Conservation (phyloP, 2,888 invertebrate species). For the Melieria picta region DNA sequence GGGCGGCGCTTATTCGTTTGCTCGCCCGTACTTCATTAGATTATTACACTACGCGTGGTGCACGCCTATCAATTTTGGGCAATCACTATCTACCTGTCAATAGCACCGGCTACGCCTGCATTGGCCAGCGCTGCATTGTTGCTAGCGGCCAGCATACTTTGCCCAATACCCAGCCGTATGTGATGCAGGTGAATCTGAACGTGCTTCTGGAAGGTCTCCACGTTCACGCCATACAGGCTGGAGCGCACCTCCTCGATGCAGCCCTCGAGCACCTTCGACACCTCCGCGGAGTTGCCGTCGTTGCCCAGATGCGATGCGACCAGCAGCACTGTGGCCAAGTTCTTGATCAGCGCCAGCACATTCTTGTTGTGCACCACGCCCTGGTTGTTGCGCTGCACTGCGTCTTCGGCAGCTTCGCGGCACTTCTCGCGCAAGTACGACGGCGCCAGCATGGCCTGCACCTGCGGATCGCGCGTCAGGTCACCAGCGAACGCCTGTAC, state of each 20-base stretch:
- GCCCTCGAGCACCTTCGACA: constrained; percentile 91
- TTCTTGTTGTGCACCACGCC: constrained; percentile 71
- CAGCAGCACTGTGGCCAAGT: constrained; percentile 85
- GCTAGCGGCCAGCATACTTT: constrained; percentile 48
- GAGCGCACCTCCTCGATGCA: constrained; percentile 88
- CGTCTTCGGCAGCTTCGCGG: constrained; percentile 82
- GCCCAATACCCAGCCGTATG: constrained; percentile 59
- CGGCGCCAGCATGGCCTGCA: constrained; percentile 88
- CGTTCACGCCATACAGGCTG: constrained; percentile 78
- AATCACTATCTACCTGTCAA: constrained; percentile 2
- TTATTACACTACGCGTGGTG: constrained; percentile 1
- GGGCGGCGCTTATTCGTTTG: neutral
- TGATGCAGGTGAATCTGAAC: constrained; percentile 86
- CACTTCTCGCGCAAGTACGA: constrained; percentile 89
- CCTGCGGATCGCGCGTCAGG: constrained; percentile 87
- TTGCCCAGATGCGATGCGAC: constrained; percentile 67
- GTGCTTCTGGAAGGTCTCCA: constrained; percentile 83
- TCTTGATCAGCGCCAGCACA: constrained; percentile 83
- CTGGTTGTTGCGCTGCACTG: constrained; percentile 79
- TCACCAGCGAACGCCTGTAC: constrained; percentile 87
- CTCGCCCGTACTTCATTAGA: constrained; percentile 7
- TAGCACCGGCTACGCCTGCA: neutral
- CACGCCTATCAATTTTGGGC: constrained; percentile 13
- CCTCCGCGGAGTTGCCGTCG: constrained; percentile 77
- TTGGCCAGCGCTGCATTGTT: constrained; percentile 15